A percentile compares a stretch with the other conserved stretches of the same genome.
Conservation (phyloP, 2,113 vertebrate species). For the Panurus biarmicus region DNA sequence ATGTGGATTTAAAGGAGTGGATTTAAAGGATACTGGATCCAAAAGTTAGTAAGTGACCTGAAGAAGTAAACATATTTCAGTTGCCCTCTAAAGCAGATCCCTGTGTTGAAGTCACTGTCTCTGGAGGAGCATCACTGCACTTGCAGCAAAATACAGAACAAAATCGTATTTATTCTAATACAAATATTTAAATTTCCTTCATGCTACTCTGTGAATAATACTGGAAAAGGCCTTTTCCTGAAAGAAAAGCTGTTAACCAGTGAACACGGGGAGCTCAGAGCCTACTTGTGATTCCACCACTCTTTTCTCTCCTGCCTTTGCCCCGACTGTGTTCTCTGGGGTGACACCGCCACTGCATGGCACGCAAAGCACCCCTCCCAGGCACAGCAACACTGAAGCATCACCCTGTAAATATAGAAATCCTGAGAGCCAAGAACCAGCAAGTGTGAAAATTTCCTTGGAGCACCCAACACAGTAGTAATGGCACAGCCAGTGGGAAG, state of each 20-base stretch:
- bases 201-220: not conserved
- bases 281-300: not conserved
- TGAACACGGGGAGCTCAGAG: not conserved
- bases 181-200: not conserved
- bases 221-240: not conserved
- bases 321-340: not conserved
- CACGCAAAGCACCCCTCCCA: not conserved
- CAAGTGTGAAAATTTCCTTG: not conserved
- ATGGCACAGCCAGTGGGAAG: not conserved
- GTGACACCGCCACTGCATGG: not conserved
- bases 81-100: not conserved
- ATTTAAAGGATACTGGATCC: not conserved
- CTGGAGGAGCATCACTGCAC: not conserved
- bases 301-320: not conserved
- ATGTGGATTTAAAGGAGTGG: not conserved
- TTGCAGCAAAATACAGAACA: not conserved
- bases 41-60: not conserved
- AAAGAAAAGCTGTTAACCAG: not conserved
- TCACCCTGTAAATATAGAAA: not conserved
- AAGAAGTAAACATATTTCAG: not conserved
- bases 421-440: not conserved
- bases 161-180: not conserved
- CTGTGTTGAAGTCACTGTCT: not conserved
- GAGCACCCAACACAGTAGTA: not conserved
- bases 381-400: not conserved